A percentile compares a stretch with the other conserved stretches of the same genome.
Conservation (phyloP, 2,888 invertebrate species). For the Loripinus fragilis region DNA sequence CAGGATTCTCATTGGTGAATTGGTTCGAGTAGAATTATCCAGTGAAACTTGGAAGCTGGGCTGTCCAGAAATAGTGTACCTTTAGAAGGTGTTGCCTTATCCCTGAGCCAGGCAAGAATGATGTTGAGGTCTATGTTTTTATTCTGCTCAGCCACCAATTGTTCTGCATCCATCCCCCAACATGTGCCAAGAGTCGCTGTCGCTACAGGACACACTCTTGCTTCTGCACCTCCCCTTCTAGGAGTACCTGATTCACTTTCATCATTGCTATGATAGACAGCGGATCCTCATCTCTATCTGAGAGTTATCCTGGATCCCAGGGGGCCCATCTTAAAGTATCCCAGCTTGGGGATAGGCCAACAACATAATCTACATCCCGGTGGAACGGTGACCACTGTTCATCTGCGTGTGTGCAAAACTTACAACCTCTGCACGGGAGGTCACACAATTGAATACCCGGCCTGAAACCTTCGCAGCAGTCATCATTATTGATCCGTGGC, state of each 20-base stretch:
- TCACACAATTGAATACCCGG: neutral
- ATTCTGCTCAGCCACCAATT: too few relatives aligned
- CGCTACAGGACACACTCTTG: neutral
- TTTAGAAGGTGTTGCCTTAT: neutral
- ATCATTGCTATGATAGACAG: neutral
- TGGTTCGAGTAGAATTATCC: too few relatives aligned
- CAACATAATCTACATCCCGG: neutral
- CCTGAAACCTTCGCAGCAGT: neutral
- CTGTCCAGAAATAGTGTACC: neutral
- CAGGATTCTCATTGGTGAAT: too few relatives aligned
- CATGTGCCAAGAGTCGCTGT: neutral
- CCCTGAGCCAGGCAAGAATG: neutral
- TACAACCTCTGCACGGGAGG: neutral
- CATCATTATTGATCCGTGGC: neutral
- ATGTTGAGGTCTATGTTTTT: neutral
- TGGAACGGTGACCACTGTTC: slow-evolving; percentile 7
- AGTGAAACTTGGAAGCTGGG: neutral
- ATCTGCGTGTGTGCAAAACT: slow-evolving; percentile 12
- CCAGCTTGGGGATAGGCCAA: neutral
- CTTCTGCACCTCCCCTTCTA: neutral
- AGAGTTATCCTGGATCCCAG: neutral
- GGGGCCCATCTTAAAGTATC: neutral
- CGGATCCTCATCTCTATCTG: neutral
- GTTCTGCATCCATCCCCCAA: neutral
- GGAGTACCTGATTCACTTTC: neutral